These are phyloP conservation scores for Clupea harengus DNA, from an alignment of 2,113 vertebrate genomes.

Conservation along the genomic window DNA sequence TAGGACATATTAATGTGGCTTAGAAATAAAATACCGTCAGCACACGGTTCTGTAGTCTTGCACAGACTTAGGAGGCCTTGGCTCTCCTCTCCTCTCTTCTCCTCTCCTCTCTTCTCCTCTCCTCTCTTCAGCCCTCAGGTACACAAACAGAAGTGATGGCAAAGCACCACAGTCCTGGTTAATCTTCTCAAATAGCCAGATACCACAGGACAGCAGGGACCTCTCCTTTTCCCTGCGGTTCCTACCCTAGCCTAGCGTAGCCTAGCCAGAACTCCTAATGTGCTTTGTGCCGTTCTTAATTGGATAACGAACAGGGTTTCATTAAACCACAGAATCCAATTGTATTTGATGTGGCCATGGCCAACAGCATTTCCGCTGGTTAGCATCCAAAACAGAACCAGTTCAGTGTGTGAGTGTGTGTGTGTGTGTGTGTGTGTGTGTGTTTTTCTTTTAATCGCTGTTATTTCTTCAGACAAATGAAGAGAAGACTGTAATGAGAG, in stretches of 20 bases:
- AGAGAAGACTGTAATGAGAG: background rate
- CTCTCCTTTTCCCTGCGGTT: background rate
- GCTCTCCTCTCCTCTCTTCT: background rate
- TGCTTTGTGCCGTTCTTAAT: slow-evolving; percentile 45
- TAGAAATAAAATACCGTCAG: no score
- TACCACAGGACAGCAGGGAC: background rate
- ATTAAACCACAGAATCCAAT: slow-evolving; percentile 35
- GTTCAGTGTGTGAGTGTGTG: slow-evolving; percentile 14
- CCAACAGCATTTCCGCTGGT: slow-evolving; percentile 27
- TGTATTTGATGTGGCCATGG: slow-evolving; percentile 30
- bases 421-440: background rate
- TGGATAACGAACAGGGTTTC: slow-evolving; percentile 43
- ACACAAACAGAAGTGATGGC: background rate
- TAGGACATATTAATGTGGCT: no score
- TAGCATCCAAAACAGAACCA: slow-evolving; percentile 16
- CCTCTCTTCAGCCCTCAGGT: background rate
- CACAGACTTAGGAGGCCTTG: background rate
- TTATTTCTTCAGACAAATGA: background rate
- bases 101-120: no score
- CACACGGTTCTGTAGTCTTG: background rate
- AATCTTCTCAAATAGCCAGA: background rate
- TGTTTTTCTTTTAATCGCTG: background rate
- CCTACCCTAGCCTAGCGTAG: background rate
- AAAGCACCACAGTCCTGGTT: background rate
- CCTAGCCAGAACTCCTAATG: slow-evolving; percentile 36